phyloP scores from a whole-genome alignment of 2,797 vertebrate genomes.

The Neostethus bicornis region DNA sequence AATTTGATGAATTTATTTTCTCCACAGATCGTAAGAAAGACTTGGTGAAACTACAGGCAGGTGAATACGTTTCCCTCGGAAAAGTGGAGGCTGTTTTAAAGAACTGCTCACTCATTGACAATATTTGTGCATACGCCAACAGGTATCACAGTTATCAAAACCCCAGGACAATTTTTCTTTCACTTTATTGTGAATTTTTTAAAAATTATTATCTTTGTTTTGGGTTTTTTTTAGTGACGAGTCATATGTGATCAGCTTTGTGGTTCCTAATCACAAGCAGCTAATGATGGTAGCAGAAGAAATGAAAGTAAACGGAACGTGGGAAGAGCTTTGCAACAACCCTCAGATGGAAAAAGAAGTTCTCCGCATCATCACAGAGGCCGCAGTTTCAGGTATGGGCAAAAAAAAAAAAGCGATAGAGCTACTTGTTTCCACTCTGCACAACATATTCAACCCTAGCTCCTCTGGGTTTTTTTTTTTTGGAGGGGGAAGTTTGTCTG shows the following conservation, averaged over 20 bases:
- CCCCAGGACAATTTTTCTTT: background rate
- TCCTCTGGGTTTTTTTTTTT: background rate
- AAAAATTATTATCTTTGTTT: too few relatives aligned
- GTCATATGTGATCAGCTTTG: slow-evolving; percentile 95
- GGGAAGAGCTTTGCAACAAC: slow-evolving; percentile 93
- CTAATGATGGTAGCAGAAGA: slow-evolving; percentile 85
- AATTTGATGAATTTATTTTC: slow-evolving; percentile 8
- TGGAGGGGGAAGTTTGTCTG: too few relatives aligned
- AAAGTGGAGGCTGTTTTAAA: slow-evolving; percentile 96
- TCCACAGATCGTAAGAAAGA: slow-evolving; percentile 94
- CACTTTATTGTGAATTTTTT: too few relatives aligned
- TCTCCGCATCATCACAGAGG: slow-evolving; percentile 88
- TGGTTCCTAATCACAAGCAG: slow-evolving; percentile 97
- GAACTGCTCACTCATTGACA: slow-evolving; percentile 92
- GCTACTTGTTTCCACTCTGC: too few relatives aligned
- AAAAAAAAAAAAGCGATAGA: too few relatives aligned
- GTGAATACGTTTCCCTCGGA: slow-evolving; percentile 97
- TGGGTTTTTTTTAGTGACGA: slow-evolving; percentile 85
- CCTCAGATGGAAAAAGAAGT: slow-evolving; percentile 90
- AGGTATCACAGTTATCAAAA: slow-evolving; percentile 77
- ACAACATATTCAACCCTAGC: slow-evolving; percentile 10
- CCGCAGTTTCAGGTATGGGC: slow-evolving; percentile 85
- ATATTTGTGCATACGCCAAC: slow-evolving; percentile 97
- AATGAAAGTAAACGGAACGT: slow-evolving; percentile 83
- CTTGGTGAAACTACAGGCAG: slow-evolving; percentile 95